A percentile compares a stretch with the other conserved stretches of the same genome.
Evolutionary conservation across 2,113 vertebrate species (phyloP).

Genomic region (Nannobrachium achirus): DNA sequence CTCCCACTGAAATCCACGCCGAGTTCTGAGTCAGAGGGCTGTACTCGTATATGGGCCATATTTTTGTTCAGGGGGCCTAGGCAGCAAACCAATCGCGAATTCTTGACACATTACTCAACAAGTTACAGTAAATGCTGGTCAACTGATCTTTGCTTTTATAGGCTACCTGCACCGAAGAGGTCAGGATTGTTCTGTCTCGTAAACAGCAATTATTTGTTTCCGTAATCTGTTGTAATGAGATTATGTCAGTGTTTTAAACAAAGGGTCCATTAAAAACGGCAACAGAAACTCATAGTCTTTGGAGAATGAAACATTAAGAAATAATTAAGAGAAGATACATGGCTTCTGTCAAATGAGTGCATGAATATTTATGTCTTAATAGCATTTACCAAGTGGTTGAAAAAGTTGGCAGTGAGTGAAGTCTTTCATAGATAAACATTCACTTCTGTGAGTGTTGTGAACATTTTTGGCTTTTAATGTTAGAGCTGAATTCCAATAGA

Average conservation of each 20-base stretch:
- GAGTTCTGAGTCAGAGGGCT: conserved; percentile 58
- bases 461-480: too few species aligned
- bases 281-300: neutral
- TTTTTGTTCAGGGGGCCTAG: conserved; percentile 45
- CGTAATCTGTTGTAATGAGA: neutral
- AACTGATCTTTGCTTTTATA: conserved; percentile 37
- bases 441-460: too few species aligned
- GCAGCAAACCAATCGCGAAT: conserved; percentile 52
- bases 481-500: too few species aligned
- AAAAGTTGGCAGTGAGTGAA: too few species aligned
- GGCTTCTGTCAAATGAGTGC: neutral
- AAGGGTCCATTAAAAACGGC: neutral
- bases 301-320: neutral
- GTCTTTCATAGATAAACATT: too few species aligned
- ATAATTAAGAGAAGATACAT: neutral
- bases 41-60: conserved; percentile 41
- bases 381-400: too few species aligned
- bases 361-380: neutral
- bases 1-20: conserved; percentile 40
- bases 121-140: conserved; percentile 50
- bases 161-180: neutral
- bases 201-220: neutral
- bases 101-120: conserved; percentile 53
- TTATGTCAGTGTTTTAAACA: neutral
- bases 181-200: neutral